Conservation (phyloP, 2,113 vertebrate species). For the Crotalus helleri region DNA sequence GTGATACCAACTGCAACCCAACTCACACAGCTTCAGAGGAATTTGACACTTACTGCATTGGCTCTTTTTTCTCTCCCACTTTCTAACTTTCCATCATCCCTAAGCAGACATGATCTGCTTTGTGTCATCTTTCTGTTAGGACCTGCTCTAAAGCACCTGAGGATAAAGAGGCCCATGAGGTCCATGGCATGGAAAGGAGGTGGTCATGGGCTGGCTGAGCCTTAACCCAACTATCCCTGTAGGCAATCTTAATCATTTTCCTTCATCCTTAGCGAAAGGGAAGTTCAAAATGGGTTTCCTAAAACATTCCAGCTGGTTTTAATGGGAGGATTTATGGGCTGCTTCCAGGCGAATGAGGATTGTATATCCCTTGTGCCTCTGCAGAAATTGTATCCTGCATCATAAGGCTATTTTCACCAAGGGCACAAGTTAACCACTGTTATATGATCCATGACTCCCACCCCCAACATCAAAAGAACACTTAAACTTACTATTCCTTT, state of each 20-base stretch:
- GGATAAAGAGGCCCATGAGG: background rate
- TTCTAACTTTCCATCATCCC: background rate
- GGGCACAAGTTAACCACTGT: slow-evolving; percentile 12
- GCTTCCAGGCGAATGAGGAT: slow-evolving; percentile 41
- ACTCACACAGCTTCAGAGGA: too few species aligned
- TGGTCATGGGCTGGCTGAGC: background rate
- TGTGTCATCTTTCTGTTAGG: slow-evolving; percentile 13
- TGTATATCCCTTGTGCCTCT: slow-evolving; percentile 39
- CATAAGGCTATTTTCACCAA: slow-evolving; percentile 36
- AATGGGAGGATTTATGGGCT: slow-evolving; percentile 53
- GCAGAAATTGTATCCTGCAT: slow-evolving; percentile 41
- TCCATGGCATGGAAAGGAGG: background rate
- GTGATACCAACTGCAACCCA: background rate
- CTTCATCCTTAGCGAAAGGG: slow-evolving; percentile 43
- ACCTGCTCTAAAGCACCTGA: background rate
- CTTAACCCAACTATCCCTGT: slow-evolving; percentile 17
- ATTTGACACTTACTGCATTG: background rate
- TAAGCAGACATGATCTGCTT: background rate
- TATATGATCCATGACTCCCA: slow-evolving; percentile 8
- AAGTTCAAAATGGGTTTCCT: slow-evolving; percentile 46
- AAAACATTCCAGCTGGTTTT: slow-evolving; percentile 46
- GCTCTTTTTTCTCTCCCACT: fast-evolving
- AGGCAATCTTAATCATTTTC: slow-evolving; percentile 27
- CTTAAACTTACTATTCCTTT: background rate
- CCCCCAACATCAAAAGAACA: slow-evolving; percentile 38